Evolutionary conservation across 1,140 invertebrate species (phyloP).

Genomic region (Aphelinus certus): DNA sequence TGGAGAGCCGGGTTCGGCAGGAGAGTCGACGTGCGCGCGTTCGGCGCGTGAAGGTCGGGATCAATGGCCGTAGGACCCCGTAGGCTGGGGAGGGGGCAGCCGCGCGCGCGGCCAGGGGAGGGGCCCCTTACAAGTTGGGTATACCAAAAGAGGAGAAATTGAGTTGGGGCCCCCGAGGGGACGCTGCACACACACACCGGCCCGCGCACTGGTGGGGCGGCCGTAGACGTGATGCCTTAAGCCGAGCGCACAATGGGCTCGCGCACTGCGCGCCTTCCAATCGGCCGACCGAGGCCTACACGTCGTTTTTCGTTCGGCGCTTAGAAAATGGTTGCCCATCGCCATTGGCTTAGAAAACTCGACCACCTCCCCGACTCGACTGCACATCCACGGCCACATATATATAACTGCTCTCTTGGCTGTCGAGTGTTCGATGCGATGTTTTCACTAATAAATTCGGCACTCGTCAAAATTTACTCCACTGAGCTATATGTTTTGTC

Average conservation of each 20-base stretch:
- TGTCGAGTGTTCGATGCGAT: no score
- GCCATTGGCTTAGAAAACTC: no score
- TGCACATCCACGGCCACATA: not conserved
- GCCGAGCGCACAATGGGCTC: constrained; percentile 27
- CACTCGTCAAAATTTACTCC: no score
- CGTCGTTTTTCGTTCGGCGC: not conserved
- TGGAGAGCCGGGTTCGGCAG: constrained; percentile 48
- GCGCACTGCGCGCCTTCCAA: not conserved
- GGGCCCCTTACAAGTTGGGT: constrained; percentile 56
- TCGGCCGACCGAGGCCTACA: no score
- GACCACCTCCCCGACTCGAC: no score
- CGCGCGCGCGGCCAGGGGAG: constrained; percentile 34
- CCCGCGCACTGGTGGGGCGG: not conserved
- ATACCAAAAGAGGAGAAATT: constrained; percentile 67
- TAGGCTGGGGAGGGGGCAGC: constrained; percentile 30
- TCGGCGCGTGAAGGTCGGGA: constrained; percentile 67
- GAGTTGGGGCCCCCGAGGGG: constrained; percentile 56
- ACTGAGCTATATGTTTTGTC: no score
- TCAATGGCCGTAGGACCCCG: constrained; percentile 66
- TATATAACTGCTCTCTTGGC: not conserved
- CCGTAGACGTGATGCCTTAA: constrained; percentile 10
- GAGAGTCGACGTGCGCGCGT: constrained; percentile 53
- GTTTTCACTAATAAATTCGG: no score
- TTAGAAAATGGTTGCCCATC: constrained; percentile 29
- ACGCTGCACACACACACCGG: not conserved